These are phyloP conservation scores for Cyprinodon diabolis DNA, from an alignment of 2,797 vertebrate genomes.

Conservation along the genomic window DNA sequence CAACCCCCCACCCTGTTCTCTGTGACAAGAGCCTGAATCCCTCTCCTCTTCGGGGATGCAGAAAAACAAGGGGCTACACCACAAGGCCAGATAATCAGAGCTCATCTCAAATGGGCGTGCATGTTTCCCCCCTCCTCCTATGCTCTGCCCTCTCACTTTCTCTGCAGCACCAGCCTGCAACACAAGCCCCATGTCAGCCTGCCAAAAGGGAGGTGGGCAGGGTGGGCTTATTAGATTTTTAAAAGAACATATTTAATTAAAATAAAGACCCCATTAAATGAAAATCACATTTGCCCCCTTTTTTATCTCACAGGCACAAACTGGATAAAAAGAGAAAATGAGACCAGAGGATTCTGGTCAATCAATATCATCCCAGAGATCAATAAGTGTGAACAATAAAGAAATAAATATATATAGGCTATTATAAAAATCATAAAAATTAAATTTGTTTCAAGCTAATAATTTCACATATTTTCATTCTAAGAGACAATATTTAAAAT, in stretches of 20 bases:
- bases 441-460: background rate
- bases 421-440: slow-evolving; percentile 10
- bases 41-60: slow-evolving; percentile 37
- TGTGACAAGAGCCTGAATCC: slow-evolving; percentile 36
- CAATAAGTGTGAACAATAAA: slow-evolving; percentile 6
- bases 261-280: background rate
- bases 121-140: slow-evolving; percentile 1
- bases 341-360: background rate
- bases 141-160: slow-evolving; percentile 25
- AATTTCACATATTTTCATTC: background rate
- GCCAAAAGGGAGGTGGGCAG: background rate
- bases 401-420: too few relatives aligned
- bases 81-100: slow-evolving; percentile 43
- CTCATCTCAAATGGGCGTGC: slow-evolving; percentile 72
- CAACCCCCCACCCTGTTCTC: slow-evolving; percentile 48
- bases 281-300: background rate
- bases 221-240: background rate
- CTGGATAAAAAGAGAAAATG: background rate
- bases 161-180: slow-evolving; percentile 66
- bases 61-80: slow-evolving; percentile 29
- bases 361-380: slow-evolving; percentile 15
- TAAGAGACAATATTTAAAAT: background rate
- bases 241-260: background rate
- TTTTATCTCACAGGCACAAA: background rate
- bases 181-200: slow-evolving; percentile 23